A percentile compares a stretch with the other conserved stretches of the same genome.
Conservation (phyloP, 2,113 vertebrate genomes). For the Xiphophorus hellerii region DNA sequence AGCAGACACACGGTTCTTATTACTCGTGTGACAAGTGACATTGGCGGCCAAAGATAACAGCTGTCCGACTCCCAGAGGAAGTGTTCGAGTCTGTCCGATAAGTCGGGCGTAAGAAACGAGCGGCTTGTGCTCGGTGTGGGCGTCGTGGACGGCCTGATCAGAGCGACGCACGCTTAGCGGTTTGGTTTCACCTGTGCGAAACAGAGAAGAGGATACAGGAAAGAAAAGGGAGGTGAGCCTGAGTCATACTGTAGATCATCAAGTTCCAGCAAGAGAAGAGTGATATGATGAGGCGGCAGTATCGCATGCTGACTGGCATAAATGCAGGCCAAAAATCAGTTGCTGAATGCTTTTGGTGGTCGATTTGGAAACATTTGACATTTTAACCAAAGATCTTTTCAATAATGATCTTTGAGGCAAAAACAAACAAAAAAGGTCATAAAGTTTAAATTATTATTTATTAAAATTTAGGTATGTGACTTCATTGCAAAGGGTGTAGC, state of each 20-base stretch:
- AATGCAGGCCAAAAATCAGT: background rate
- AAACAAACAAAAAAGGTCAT: no score
- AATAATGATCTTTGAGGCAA: no score
- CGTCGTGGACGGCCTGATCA: conserved; percentile 31
- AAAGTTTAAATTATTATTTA: no score
- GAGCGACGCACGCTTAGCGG: background rate
- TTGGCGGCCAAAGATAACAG: conserved; percentile 72
- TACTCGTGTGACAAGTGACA: conserved; percentile 69
- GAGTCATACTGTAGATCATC: conserved; percentile 36
- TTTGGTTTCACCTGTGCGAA: conserved; percentile 4
- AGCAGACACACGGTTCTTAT: conserved; percentile 59
- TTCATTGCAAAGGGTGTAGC: no score
- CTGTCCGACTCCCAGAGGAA: conserved; percentile 68
- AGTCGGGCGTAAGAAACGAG: conserved; percentile 56
- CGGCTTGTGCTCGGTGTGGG: conserved; percentile 17
- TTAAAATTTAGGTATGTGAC: no score
- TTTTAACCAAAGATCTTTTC: background rate
- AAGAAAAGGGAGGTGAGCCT: conserved; percentile 17
- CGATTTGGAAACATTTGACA: background rate
- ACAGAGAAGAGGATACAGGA: background rate
- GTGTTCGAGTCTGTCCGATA: conserved; percentile 67
- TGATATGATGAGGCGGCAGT: conserved; percentile 13
- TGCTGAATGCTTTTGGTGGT: background rate
- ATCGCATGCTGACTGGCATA: background rate
- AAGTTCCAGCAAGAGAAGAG: conserved; percentile 16